Percentiles rank a stretch among this genome's conserved stretches.
Conservation (phyloP, 1,140 invertebrate genomes). For the Proctacanthus coquilletti region DNA sequence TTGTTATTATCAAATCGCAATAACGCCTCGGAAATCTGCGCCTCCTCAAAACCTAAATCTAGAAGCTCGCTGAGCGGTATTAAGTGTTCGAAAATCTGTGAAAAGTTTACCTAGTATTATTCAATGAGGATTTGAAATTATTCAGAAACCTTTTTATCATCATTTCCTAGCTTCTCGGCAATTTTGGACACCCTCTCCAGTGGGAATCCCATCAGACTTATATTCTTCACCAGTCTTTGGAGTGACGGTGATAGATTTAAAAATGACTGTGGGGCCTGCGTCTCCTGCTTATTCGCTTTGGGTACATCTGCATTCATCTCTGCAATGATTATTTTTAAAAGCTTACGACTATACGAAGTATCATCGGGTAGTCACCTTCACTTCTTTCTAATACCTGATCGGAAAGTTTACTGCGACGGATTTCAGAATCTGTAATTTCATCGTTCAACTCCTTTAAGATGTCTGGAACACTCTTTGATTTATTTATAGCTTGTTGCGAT, state of each 20-base stretch:
- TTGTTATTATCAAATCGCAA: constrained; percentile 62
- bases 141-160: constrained; percentile 64
- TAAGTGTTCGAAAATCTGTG: constrained; percentile 55
- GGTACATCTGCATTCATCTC: no score
- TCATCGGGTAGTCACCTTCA: no score
- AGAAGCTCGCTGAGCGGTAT: constrained; percentile 51
- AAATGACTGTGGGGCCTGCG: no score
- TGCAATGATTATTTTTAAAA: no score
- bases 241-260: constrained; percentile 37
- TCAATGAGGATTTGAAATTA: constrained; percentile 3
- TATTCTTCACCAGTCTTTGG: constrained; percentile 49
- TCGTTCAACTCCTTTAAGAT: constrained; percentile 55
- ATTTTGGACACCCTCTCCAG: constrained; percentile 58
- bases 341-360: no score
- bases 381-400: constrained; percentile 22
- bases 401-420: constrained; percentile 28
- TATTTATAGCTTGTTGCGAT: constrained; percentile 27
- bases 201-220: constrained; percentile 74
- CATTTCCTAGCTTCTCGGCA: constrained; percentile 52
- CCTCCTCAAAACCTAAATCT: constrained; percentile 69
- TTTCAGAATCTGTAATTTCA: constrained; percentile 34
- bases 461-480: constrained; percentile 50
- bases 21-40: constrained; percentile 54
- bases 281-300: no score
- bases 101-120: constrained; percentile 18